Evolutionary conservation across 92 coral and sea anemone species (phyloP).

Genomic region (Phenganax subtilis): DNA sequence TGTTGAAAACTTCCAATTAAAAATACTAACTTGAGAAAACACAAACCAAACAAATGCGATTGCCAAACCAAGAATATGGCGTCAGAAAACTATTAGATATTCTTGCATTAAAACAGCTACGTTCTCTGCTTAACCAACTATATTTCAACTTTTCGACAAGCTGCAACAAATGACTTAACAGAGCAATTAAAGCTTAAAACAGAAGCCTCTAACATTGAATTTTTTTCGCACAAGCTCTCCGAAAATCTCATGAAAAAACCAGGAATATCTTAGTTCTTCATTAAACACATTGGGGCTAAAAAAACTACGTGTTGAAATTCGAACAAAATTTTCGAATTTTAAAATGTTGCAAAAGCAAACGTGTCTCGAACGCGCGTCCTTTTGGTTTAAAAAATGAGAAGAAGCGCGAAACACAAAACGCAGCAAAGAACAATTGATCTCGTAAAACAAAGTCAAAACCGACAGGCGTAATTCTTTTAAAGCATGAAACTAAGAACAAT

Average conservation of each 20-base stretch:
- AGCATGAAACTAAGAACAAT: conserved; percentile 14
- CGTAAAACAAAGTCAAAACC: neutral
- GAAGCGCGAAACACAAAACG: neutral
- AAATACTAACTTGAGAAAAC: conserved; percentile 4
- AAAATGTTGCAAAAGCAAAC: conserved; percentile 1
- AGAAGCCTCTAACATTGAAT: conserved; percentile 8
- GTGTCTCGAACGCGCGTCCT: too few relatives aligned
- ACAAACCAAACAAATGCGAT: conserved; percentile 9
- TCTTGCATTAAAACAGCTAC: neutral
- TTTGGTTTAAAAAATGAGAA: neutral
- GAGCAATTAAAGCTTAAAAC: conserved; percentile 7
- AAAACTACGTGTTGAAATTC: neutral
- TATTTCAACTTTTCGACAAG: neutral
- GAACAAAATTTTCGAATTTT: neutral
- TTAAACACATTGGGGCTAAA: neutral
- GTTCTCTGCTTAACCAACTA: neutral
- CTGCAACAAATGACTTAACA: neutral
- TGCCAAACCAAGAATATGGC: neutral
- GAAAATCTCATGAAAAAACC: neutral
- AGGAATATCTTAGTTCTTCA: neutral
- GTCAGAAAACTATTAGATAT: too few relatives aligned
- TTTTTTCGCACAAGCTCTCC: conserved; percentile 4
- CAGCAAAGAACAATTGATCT: conserved; percentile 4
- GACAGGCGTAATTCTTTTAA: conserved; percentile 18
- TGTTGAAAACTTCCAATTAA: conserved; percentile 16